phyloP scores from a whole-genome alignment of 2,113 vertebrate genomes.

The human (Homo sapiens) region GRCh38 chr6:86746001-86746500 shows the following conservation, averaged over 20 bases:
- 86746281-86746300: background rate
- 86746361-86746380: background rate
- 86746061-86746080: background rate
- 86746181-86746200: background rate
- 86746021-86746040: background rate
- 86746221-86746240: background rate
- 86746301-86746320: background rate
- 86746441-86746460: background rate
- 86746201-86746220: background rate
- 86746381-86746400: background rate
- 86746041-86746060: background rate
- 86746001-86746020: background rate
- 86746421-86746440: background rate
- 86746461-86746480: background rate
- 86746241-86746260: background rate
- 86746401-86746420: background rate
- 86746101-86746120: background rate
- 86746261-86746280: background rate
- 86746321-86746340: background rate
- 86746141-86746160: background rate
- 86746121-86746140: background rate
- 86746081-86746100: background rate
- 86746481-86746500: background rate
- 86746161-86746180: background rate
- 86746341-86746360: background rate